Conservation (phyloP, 2,888 invertebrate species). For the Gisinianus flammeolus region DNA sequence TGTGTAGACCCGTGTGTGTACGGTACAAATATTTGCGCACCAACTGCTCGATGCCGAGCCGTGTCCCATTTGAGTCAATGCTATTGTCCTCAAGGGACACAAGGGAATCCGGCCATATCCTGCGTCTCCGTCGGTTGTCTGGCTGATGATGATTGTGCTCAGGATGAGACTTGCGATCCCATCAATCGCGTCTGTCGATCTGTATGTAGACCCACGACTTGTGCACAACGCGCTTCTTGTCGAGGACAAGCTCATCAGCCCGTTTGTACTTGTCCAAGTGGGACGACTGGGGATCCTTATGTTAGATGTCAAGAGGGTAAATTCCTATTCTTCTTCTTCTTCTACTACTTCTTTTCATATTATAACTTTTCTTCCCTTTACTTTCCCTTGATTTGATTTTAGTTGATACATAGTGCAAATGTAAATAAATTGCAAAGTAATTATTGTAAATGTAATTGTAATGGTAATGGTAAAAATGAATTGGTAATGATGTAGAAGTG, state of each 20-base stretch:
- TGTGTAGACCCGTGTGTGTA: slow-evolving; percentile 79
- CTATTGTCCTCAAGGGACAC: slow-evolving; percentile 81
- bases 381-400: neutral
- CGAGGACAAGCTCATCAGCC: slow-evolving; percentile 77
- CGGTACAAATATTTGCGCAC: slow-evolving; percentile 73
- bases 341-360: slow-evolving; percentile 15
- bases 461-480: neutral
- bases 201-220: slow-evolving; percentile 81
- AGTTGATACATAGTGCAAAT: neutral
- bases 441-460: slow-evolving; percentile 12
- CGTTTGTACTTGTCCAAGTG: slow-evolving; percentile 76
- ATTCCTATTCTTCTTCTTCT: neutral
- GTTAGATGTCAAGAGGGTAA: slow-evolving; percentile 66
- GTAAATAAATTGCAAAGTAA: slow-evolving; percentile 13
- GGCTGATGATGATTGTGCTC: slow-evolving; percentile 87
- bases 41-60: slow-evolving; percentile 77
- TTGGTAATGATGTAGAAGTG: slow-evolving; percentile 14
- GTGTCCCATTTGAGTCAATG: slow-evolving; percentile 80
- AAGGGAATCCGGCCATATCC: slow-evolving; percentile 79
- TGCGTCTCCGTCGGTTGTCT: slow-evolving; percentile 84
- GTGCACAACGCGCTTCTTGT: slow-evolving; percentile 80
- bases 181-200: slow-evolving; percentile 81
- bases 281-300: slow-evolving; percentile 80
- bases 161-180: slow-evolving; percentile 82
- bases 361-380: neutral